Evolutionary conservation across 2,797 vertebrate species (phyloP).

Genomic region (Erpetoichthys calabaricus): DNA sequence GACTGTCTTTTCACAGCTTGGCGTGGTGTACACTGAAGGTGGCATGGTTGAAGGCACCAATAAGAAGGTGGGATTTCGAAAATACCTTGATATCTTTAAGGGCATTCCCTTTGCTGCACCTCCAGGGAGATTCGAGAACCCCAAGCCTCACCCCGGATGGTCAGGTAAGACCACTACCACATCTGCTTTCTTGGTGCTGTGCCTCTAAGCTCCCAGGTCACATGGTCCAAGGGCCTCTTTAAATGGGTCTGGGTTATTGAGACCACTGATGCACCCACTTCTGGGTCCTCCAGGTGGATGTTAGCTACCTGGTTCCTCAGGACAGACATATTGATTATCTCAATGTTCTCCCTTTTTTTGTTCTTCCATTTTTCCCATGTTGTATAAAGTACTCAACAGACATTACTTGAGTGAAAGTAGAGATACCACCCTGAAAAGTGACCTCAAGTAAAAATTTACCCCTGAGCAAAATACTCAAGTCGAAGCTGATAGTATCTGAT

Average conservation of each 20-base stretch:
- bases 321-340: too few relatives aligned
- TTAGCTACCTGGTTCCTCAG: too few relatives aligned
- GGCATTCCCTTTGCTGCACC: conserved; percentile 77
- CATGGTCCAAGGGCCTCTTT: background rate
- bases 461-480: too few relatives aligned
- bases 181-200: background rate
- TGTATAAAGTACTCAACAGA: too few relatives aligned
- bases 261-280: background rate
- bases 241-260: background rate
- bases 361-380: too few relatives aligned
- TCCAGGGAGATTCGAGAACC: conserved; percentile 62
- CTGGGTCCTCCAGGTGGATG: background rate
- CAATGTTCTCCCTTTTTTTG: too few relatives aligned
- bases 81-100: conserved; percentile 67
- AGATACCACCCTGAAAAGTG: too few relatives aligned
- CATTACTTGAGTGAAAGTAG: too few relatives aligned
- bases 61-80: conserved; percentile 38
- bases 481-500: too few relatives aligned
- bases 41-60: conserved; percentile 70
- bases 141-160: conserved; percentile 73
- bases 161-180: conserved; percentile 46
- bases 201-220: background rate
- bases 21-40: conserved; percentile 69
- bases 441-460: too few relatives aligned
- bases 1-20: conserved; percentile 46